Conservation (phyloP, 1,140 invertebrate genomes). For the Bombus superbus region DNA sequence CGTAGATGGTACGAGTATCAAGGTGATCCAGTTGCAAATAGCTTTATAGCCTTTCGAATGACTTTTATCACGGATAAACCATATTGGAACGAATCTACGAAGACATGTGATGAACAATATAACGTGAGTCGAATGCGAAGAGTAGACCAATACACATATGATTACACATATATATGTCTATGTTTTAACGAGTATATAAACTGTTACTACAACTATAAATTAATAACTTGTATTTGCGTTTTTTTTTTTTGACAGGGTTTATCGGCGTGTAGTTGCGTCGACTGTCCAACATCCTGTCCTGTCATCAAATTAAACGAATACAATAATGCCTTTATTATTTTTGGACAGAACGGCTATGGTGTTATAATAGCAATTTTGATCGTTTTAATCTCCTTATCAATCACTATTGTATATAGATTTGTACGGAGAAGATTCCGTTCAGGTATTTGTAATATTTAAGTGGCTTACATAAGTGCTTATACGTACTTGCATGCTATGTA, state of each 20-base stretch:
- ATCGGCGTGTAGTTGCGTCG: constrained; percentile 90
- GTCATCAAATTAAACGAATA: constrained; percentile 49
- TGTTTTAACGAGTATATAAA: background rate
- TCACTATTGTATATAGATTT: background rate
- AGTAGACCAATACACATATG: background rate
- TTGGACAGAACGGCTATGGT: constrained; percentile 65
- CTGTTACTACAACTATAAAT: background rate
- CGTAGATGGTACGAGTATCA: constrained; percentile 85
- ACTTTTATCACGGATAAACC: constrained; percentile 83
- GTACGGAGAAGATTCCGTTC: background rate
- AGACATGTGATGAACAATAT: constrained; percentile 85
- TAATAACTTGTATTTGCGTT: background rate
- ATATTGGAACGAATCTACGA: constrained; percentile 82
- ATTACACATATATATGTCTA: background rate
- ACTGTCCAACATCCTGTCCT: constrained; percentile 88
- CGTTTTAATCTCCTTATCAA: constrained; percentile 15
- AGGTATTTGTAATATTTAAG: background rate
- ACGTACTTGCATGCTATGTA: no score
- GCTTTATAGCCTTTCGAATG: constrained; percentile 87
- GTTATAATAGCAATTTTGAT: constrained; percentile 63
- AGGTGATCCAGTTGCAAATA: constrained; percentile 83
- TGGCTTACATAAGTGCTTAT: background rate
- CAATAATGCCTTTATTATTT: constrained; percentile 46
- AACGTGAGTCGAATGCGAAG: constrained; percentile 73
- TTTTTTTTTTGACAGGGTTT: constrained; percentile 67